Base-by-base conservation (phyloP, 2,113 vertebrate genomes). In the Pseudorhombus dupliciocellatus region DNA sequence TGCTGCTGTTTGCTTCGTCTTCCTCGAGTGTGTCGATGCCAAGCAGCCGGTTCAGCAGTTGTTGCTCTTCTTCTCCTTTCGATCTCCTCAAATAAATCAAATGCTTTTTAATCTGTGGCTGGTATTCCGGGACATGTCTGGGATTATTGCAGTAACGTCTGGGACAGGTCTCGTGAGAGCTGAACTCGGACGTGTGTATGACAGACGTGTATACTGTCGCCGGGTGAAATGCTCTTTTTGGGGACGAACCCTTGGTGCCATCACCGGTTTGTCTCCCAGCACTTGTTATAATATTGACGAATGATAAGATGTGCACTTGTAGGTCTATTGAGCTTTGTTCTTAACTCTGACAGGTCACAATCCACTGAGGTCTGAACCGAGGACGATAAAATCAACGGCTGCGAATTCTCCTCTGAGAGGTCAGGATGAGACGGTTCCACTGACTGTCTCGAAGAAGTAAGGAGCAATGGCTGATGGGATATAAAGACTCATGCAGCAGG, bases 231-330 rank as follows among this genome's bases (percentile, higher is more conserved):
- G 18, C 16, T 16, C 37, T 65, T 67, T 67, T 48, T 46, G 46
- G 28, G 57, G 7, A 31, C 4, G n/a, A 69, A 37, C 18, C 66
- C 37, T 30, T 50, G 55, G 28, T 28, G 31, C 16, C 0, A 1
- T 60, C 48, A 62, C 24, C 30, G 40, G 26, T 50, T 42, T 14
- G 46, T 50, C 18, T 50, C 46, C 9, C 20, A n/a, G 20, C 46
- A 50, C 61, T 66, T 28, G 48, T 55, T 74, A 18, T 18, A 16
- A 48, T 58, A 51, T 54, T 65, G 66, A 80, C 22, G 56, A 66
- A 80, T 66, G 18, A 58, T 56, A 55, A 66, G 28, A 16, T 16
- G 55, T 60, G 48, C 6, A 5, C 24, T 56, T 50, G 15, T 6
- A 10, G 59, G 53, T 54, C 58, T 34, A 4, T 2, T 69, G 48